Evolutionary conservation across 35 echinoderm and acorn worm genomes (phyloP).

Genomic region (Diadema setosum): DNA sequence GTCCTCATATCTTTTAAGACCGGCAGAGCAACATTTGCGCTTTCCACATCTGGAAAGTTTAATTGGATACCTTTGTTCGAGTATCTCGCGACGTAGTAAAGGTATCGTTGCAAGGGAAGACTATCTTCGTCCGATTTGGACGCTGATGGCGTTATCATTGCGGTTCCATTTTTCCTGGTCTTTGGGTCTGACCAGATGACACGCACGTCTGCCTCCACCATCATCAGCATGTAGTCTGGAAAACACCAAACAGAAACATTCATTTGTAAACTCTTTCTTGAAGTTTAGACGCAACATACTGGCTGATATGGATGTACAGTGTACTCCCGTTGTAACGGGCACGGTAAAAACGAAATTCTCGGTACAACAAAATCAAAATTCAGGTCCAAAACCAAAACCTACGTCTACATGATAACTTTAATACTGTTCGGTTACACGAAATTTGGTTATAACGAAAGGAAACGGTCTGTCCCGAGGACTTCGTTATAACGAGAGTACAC

Average conservation of each 20-base stretch:
- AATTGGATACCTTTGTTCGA: slow-evolving; percentile 85
- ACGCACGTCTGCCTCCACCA: slow-evolving; percentile 76
- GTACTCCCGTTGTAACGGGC: too few relatives aligned
- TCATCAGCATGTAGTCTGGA: slow-evolving; percentile 77
- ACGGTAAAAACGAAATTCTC: too few relatives aligned
- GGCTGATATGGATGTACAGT: too few relatives aligned
- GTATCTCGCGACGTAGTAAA: slow-evolving; percentile 60
- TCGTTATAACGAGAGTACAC: too few relatives aligned
- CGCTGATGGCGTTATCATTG: slow-evolving; percentile 21
- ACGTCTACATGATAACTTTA: too few relatives aligned
- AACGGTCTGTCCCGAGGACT: too few relatives aligned
- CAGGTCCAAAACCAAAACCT: too few relatives aligned
- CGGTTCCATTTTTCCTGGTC: slow-evolving; percentile 19
- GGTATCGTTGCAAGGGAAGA: slow-evolving; percentile 46
- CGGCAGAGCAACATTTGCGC: slow-evolving; percentile 25
- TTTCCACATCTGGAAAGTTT: slow-evolving; percentile 48
- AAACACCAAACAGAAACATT: neutral
- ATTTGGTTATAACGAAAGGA: too few relatives aligned
- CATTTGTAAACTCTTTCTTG: too few relatives aligned
- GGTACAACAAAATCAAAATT: too few relatives aligned
- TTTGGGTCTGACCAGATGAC: slow-evolving; percentile 10
- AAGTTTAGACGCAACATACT: too few relatives aligned
- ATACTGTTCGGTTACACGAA: too few relatives aligned
- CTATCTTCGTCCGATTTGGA: neutral
- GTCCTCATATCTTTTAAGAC: slow-evolving; percentile 16